These are phyloP conservation scores for Rousettus madagascariensis DNA, from an alignment of 2,797 vertebrate species.

Conservation along the genomic window DNA sequence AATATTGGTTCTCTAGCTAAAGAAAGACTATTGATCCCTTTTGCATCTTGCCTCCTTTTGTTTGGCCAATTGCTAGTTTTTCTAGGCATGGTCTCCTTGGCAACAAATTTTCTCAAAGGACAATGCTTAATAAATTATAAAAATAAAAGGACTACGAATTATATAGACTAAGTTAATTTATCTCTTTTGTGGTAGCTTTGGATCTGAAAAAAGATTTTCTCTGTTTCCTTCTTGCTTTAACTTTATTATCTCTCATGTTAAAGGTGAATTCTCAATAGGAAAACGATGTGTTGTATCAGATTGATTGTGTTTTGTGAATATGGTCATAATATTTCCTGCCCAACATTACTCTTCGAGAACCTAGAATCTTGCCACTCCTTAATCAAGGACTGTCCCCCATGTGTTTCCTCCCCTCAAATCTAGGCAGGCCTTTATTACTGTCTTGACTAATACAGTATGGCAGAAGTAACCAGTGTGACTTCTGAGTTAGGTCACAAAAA, in stretches of 20 bases:
- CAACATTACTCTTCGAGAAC: neutral
- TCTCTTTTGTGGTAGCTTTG: neutral
- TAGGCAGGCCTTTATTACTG: neutral
- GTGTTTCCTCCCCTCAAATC: neutral
- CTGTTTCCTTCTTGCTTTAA: neutral
- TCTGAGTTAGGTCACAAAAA: neutral
- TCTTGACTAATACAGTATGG: neutral
- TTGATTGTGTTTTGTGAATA: neutral
- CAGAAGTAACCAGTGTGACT: neutral
- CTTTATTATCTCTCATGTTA: neutral
- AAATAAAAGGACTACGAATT: neutral
- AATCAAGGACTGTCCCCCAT: neutral
- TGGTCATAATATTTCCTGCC: neutral
- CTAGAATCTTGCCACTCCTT: neutral
- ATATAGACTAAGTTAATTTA: neutral
- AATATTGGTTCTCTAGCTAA: neutral
- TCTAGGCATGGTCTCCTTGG: neutral
- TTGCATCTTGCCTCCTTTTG: neutral
- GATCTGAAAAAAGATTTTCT: neutral
- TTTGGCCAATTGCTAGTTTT: neutral
- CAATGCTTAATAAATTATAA: neutral
- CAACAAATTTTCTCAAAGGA: neutral
- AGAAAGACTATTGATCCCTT: neutral
- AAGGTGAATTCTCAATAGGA: neutral
- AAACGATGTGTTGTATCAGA: neutral